Evolutionary conservation across 2,888 invertebrate genomes (phyloP), one percentile per base, ranked within the genome.

Genomic region (Epinotia demarniana): DNA sequence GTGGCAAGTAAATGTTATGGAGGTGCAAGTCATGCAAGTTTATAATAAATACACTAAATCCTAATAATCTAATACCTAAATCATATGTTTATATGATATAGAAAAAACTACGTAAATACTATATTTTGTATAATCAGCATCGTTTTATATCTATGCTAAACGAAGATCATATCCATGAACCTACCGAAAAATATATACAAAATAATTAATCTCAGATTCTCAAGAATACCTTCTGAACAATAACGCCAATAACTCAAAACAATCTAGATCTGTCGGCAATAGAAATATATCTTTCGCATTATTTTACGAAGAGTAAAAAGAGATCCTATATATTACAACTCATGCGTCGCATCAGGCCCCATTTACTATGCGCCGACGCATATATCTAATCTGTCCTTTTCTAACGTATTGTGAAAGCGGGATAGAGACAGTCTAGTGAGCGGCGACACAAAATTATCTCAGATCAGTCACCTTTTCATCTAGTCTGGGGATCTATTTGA

Each of bases 191-290:
- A 27, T 27, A 27, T 27, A 27, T 27, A 27, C 23, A 27, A 27
- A 27, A 27, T 27, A 2, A 27, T 3, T 23, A 23, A 13, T 23
- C 58, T 23, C 13, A 13, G 13, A 58, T 18, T 3, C 19, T 23
- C 58, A 23, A 49, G 49, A 49, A 16, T 3, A 16, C 6, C 5
- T 27, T 6, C 9, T 33, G 9, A 61, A 57, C 57, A 18, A 58
- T 57, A 18, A 39, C 33, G 0, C 43, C 67, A 55, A 55, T 66
- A 55, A 39, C 39, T 27, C 43, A 43, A 3, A 33, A 19, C 49
- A 27, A 73, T 73, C 73, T 62, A 62, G 57, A 63, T 74, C 57
- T 63, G 68, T 49, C 68, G 33, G 43, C 19, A 55, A 39, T 58
- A 66, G 60, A 72, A 49, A 55, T 57, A 66, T 60, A 16, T 58